Evolutionary conservation across 2,888 invertebrate species (phyloP).

Genomic region (Meta bourneti): DNA sequence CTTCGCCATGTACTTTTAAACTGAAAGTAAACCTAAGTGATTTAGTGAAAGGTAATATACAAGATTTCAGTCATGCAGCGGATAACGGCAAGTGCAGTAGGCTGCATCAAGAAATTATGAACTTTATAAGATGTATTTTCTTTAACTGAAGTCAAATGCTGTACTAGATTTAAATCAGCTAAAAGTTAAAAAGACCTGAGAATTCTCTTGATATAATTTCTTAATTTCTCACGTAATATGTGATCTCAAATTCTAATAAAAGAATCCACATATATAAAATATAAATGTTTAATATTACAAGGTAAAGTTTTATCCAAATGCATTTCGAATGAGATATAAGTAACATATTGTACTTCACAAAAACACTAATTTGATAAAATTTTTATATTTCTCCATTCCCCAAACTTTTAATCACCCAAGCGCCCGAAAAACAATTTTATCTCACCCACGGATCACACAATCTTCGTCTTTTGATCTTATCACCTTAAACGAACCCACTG

Average conservation of each 20-base stretch:
- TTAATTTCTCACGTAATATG: too few relatives aligned
- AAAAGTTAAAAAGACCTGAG: too few relatives aligned
- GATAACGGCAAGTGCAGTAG: conserved; percentile 36
- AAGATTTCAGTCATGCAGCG: conserved; percentile 21
- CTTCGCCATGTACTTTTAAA: background rate
- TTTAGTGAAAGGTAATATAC: conserved; percentile 53
- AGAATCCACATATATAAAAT: too few relatives aligned
- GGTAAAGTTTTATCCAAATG: too few relatives aligned
- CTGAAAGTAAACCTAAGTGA: conserved; percentile 44
- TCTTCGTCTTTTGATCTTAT: background rate
- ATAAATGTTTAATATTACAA: too few relatives aligned
- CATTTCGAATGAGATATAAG: too few relatives aligned
- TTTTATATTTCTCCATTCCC: background rate
- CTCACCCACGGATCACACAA: background rate
- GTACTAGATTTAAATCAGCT: too few relatives aligned
- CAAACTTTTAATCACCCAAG: conserved; percentile 7
- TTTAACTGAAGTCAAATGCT: too few relatives aligned
- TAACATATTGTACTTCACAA: background rate
- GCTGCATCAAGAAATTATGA: background rate
- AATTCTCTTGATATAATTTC: too few relatives aligned
- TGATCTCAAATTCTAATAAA: too few relatives aligned
- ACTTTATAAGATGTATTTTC: too few relatives aligned
- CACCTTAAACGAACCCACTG: too few relatives aligned
- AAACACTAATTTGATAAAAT: background rate
- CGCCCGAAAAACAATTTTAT: conserved; percentile 37